Evolutionary conservation across 2,888 invertebrate species (phyloP).

Genomic region (Phyllotreta striolata): DNA sequence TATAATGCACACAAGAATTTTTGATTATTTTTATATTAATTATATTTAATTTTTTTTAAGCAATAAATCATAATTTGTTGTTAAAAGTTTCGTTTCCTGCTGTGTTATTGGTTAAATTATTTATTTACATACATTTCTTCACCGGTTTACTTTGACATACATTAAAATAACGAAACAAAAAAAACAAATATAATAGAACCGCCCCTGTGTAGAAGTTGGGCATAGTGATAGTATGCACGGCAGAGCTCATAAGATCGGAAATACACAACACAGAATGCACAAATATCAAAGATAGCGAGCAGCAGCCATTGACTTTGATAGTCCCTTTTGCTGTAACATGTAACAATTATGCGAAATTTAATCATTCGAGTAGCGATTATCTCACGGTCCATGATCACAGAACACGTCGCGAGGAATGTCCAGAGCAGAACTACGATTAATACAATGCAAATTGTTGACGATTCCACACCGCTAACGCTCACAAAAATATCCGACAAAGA

Average conservation of each 20-base stretch:
- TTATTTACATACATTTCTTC: too few relatives aligned
- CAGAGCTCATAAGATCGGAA: constrained; percentile 39
- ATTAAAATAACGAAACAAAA: too few relatives aligned
- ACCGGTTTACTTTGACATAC: too few relatives aligned
- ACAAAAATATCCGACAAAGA: constrained; percentile 55
- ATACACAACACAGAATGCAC: constrained; percentile 49
- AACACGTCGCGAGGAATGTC: constrained; percentile 62
- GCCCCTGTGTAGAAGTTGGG: too few relatives aligned
- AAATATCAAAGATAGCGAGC: constrained; percentile 56
- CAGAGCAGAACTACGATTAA: constrained; percentile 60
- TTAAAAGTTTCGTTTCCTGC: too few relatives aligned
- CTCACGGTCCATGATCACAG: constrained; percentile 62
- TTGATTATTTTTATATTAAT: too few relatives aligned
- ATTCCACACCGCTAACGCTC: constrained; percentile 49
- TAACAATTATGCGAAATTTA: constrained; percentile 64
- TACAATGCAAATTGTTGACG: constrained; percentile 62
- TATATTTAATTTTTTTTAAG: too few relatives aligned
- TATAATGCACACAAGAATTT: too few relatives aligned
- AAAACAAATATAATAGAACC: too few relatives aligned
- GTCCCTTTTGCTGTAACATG: constrained; percentile 52
- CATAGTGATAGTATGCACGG: constrained; percentile 25
- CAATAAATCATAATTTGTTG: too few relatives aligned
- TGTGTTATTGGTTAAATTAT: too few relatives aligned
- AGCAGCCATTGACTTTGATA: constrained; percentile 53
- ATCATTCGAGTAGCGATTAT: constrained; percentile 62